Evolutionary conservation across 2,888 invertebrate species (phyloP).

Genomic region (Tenthredo scrophulariae): DNA sequence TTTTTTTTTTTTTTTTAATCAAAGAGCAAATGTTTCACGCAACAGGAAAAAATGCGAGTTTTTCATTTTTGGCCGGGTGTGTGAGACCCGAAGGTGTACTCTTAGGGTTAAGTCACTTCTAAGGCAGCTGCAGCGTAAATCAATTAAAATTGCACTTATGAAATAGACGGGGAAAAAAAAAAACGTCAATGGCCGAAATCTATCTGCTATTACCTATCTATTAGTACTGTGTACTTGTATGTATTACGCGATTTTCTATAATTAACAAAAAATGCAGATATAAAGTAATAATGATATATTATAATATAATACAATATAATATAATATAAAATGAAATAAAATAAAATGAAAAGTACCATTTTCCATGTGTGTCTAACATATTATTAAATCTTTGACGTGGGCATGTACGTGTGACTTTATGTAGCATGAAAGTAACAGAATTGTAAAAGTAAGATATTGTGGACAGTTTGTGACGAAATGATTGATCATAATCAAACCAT

Average conservation of each 20-base stretch:
- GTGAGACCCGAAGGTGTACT: no score
- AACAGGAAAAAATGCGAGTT: no score
- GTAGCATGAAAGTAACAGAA: constrained; percentile 55
- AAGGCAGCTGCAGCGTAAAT: constrained; percentile 16
- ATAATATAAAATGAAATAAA: constrained; percentile 20
- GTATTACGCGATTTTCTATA: constrained; percentile 61
- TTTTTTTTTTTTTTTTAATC: no score
- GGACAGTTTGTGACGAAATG: constrained; percentile 30
- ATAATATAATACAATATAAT: constrained; percentile 22
- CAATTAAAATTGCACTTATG: constrained; percentile 25
- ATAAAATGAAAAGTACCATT: constrained; percentile 37
- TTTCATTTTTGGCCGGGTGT: no score
- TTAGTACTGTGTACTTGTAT: constrained; percentile 58
- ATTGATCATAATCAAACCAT: constrained; percentile 32
- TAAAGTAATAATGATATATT: constrained; percentile 20
- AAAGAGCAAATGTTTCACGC: no score
- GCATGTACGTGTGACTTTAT: constrained; percentile 52
- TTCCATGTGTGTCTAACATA: constrained; percentile 47
- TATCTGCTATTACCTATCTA: constrained; percentile 56
- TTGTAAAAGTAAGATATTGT: constrained; percentile 22
- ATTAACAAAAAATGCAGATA: constrained; percentile 43
- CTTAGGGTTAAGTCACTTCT: constrained; percentile 35
- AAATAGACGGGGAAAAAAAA: background rate
- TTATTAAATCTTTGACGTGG: constrained; percentile 37
- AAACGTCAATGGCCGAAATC: constrained; percentile 31